Evolutionary conservation across 1,140 invertebrate species (phyloP), one percentile per base, ranked within the genome.

Genomic region (Zaprionus ornatus): DNA sequence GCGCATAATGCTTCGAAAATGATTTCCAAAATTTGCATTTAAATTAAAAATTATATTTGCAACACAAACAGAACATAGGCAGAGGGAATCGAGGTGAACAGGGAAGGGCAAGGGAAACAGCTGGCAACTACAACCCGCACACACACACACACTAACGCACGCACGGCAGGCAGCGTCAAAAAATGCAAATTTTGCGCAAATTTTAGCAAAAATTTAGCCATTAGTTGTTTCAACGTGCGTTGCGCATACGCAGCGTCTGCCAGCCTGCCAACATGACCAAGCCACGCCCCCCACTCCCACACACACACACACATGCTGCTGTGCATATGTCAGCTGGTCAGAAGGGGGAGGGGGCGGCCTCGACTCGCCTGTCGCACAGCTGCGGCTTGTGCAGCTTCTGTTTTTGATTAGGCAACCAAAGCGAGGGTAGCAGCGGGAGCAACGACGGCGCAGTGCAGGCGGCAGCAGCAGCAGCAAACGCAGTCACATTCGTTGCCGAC

Each of bases 41-140:
- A 88, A 88, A 88, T 88, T 88, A 88, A 88, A 88, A 88, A 88
- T 90, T 90, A 88, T 88, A 88, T 88, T 88, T 88, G 85, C 85
- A 88, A 88, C 81, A 88, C 84, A 88, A 88, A 90, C 86, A 88
- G 67, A 80, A 62, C 32, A 52, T 63, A 27, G 7, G 23, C 27
- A 48, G 9, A n/a, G 7, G 0, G 32, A 45, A 2, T 9, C 4
- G 6, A 5, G 23, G n/a, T n/a, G n/a, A n/a, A n/a, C n/a, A n/a
- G 21, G 17, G 2, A 10, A 7, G n/a, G 40, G 40, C 15, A 17
- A 5, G 37, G 37, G 12, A 13, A 13, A 12, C 35, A 12, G 10
- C 32, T 32, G 13, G 57, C 52, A 75, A 61, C 59, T 73, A 69
- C 50, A 64, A 70, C 62, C 68, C 74, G 23, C 85, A 45, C n/a